Base-by-base conservation (phyloP, 2,888 invertebrate genomes). In the Sialis fuliginosa region DNA sequence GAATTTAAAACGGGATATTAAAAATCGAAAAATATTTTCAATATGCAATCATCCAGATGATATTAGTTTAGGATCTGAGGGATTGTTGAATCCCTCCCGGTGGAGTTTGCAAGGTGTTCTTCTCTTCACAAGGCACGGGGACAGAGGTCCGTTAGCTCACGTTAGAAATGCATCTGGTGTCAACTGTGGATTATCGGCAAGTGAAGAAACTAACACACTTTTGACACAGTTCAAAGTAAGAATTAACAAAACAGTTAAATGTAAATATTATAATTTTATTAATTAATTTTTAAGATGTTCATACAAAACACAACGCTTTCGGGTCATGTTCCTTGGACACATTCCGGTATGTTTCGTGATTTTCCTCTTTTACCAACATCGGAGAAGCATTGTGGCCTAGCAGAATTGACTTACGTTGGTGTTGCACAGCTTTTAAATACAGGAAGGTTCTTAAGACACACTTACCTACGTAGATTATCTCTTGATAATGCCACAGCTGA, bases 71-170 rank as follows among this genome's bases (percentile, higher is more conserved):
- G 78, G 80, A 44, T 78, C 82, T 54, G 89, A 89, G 77, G 61
- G 59, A 48, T 57, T 59, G 9, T 54, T 72, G 63, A 70, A 56
- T 61, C 63, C 57, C 54, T 70, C 57, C 10, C 71, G 75, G 47
- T 77, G 80, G 70, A 64, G 74, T 39, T 63, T 85, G 39, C 79
- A 79, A 58, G 84, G 83, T 5, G 73, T 85, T 3, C 61, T 89
- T 39, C 70, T 88, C 44, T 68, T 91, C 43, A 80, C 88, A 5
- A 71, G 93, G 10, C 93, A 93, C 60, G 93, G 93, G 0, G 92
- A 92, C 61, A 70, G 93, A 44, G 89, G 91, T 0, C 87, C 92
- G 0, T 69, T 93, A 51, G 81, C 86, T 7, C 85, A 88, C 59
- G 75, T 93, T 1, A 74, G 79, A 46, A 84, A 82, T 49, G 81